These are phyloP conservation scores for Philypnodon macrostomus DNA, from an alignment of 2,797 vertebrate species.

Conservation along the genomic window DNA sequence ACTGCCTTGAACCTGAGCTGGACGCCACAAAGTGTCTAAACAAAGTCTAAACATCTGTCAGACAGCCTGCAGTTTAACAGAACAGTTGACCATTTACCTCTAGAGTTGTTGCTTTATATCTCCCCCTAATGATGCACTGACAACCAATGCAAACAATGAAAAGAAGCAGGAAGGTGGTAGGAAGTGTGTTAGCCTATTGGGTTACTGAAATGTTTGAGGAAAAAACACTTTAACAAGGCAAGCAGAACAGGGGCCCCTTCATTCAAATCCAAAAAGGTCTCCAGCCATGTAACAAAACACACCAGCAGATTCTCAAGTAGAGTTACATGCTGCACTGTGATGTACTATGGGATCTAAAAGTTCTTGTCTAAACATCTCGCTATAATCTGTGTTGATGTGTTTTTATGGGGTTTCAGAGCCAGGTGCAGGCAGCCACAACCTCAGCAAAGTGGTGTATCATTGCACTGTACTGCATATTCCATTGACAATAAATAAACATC, in stretches of 20 bases:
- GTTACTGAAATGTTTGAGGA: too few species aligned
- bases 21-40: slow-evolving; percentile 7
- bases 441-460: slow-evolving; percentile 39
- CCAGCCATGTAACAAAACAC: slow-evolving; percentile 1
- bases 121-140: too few species aligned
- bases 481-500: slow-evolving; percentile 70
- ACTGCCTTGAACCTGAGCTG: slow-evolving; percentile 6
- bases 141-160: too few species aligned
- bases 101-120: too few species aligned
- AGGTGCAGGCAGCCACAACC: slow-evolving; percentile 54
- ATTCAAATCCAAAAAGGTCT: not conserved
- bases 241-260: not conserved
- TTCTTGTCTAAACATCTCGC: slow-evolving; percentile 14
- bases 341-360: slow-evolving; percentile 9
- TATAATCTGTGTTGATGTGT: slow-evolving; percentile 19
- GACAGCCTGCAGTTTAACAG: not conserved
- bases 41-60: slow-evolving; percentile 6
- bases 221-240: too few species aligned
- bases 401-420: slow-evolving; percentile 60
- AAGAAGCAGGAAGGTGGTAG: too few species aligned
- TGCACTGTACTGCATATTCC: slow-evolving; percentile 52
- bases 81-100: too few species aligned
- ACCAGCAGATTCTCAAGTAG: not conserved
- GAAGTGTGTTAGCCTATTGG: too few species aligned
- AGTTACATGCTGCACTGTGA: not conserved